Base-by-base conservation (phyloP, 1,140 invertebrate genomes). In the Wiebesia pumilae region DNA sequence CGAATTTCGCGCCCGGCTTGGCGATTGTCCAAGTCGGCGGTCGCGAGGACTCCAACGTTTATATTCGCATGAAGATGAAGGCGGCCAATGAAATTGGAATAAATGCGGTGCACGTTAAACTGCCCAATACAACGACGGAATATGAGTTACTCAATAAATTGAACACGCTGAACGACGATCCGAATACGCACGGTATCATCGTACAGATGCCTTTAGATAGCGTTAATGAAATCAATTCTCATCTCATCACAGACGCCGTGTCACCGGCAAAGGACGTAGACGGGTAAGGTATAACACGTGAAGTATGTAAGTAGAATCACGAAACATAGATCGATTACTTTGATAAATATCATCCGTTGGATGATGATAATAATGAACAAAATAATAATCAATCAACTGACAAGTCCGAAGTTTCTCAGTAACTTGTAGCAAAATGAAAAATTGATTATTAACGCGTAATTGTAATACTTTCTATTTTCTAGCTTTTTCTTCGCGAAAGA, bases 1-100 rank as follows among this genome's bases (percentile, higher is more conserved):
- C 96, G 1, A 93, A 94, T 75, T 98, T 97, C 91, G 90, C 92
- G 84, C 97, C 98, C 0, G 96, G 96, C 4, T 94, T 99, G 81
- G 96, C 97, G 9, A 98, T 98, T 87, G 96, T 97, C 12, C 97
- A 98, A 94, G 99, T 99, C 65, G 99, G 99, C 3, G 96, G 96
- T 3, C 95, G 98, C 16, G 98, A 98, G 92, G 99, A 99, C 94
- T 99, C 99, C n/a, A 99, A 99, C 95, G 98, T 99, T 14, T 99
- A 99, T 93, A 99, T 99, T 91, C 95, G 97, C 67, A 98, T 98
- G 96, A 99, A 99, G 94, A 95, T 99, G 33, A 98, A 98, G 93
- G 97, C 98, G 14, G 98, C 98, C 0, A 95, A 94, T 47, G 97
- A 98, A 90, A 97, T 99, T 88, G 99, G 99, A 84, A 98, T 99